These are phyloP conservation scores for Lasioglossum albipes DNA, from an alignment of 1,140 invertebrate genomes.

Conservation along the genomic window DNA sequence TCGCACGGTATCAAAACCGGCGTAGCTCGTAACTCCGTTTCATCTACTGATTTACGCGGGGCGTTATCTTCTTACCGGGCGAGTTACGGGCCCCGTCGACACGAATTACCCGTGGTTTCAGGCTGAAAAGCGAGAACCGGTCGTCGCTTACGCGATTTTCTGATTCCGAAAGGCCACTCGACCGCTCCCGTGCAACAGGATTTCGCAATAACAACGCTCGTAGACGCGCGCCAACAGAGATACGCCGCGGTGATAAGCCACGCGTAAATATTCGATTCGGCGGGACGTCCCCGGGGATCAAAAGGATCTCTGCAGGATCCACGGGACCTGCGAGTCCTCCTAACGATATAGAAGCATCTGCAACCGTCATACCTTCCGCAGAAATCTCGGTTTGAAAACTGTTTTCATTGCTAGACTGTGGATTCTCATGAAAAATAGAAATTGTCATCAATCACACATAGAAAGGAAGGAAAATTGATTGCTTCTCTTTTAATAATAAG, in stretches of 20 bases:
- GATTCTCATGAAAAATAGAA: too few relatives aligned
- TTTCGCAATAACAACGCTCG: conserved; percentile 22
- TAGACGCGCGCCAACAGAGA: conserved; percentile 2
- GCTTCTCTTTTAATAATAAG: too few relatives aligned
- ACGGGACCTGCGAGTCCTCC: too few relatives aligned
- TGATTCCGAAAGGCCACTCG: conserved; percentile 18
- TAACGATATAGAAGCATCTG: too few relatives aligned
- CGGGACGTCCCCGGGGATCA: not conserved
- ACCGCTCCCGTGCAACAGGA: conserved; percentile 14
- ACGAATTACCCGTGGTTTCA: conserved; percentile 36
- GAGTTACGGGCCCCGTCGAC: conserved; percentile 46
- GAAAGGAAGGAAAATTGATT: too few relatives aligned
- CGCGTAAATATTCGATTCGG: conserved; percentile 32
- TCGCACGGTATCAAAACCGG: not conserved
- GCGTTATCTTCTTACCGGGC: conserved; percentile 57
- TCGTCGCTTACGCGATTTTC: conserved; percentile 59
- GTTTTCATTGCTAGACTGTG: too few relatives aligned
- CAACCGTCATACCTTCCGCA: too few relatives aligned
- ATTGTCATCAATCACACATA: too few relatives aligned
- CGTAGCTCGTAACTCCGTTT: conserved; percentile 50
- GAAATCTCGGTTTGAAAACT: too few relatives aligned
- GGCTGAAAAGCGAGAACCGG: conserved; percentile 34
- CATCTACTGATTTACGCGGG: conserved; percentile 59
- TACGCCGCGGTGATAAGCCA: conserved; percentile 22
- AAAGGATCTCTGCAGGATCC: not conserved